Evolutionary conservation across 2,797 vertebrate genomes (phyloP), one percentile per base, ranked within the genome.

Genomic region (Acipenser transmontanus): DNA sequence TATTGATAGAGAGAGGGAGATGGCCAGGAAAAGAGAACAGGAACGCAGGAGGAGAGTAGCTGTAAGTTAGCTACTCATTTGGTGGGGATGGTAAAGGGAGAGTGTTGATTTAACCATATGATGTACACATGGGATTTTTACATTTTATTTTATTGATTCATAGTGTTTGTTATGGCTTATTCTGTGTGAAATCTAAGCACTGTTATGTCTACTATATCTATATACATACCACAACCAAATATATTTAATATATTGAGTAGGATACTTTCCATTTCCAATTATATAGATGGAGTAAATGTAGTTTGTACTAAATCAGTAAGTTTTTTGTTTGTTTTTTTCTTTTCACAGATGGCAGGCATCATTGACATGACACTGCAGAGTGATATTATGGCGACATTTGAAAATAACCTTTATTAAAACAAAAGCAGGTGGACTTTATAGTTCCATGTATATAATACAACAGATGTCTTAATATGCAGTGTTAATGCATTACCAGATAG

Each of bases 381-480:
- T 1, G 92, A 96, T 63, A 91, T 97, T 75, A 94, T 98, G 95
- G 80, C 91, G 69, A 84, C 90, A 17, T 98, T 98, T 71, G 94
- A 99, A 87, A 91, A 94, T 8, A 86, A 87, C 70, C 82, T 97
- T 76, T 84, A 88, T 71, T 94, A 81, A 84, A 71, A 65, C 51
- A 57, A 50, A 34, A 34, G 34, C 34, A 74, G 61, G 68, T 62
- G 54, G 52, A 34, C 34, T 34, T 34, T 34, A 34, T 34, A 34
- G 34, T 34, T 34, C 34, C 34, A 34, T 34, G 34, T 4, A 34
- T 34, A 34, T 34, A 34, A 34, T 64, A 50, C 17, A 61, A 48
- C 48, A 52, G 50, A 65, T 50, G 52, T 9, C 67, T 65, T 62
- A 68, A 66, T 61, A 63, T 61, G 14, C 61, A 50, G 60, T n/a